Evolutionary conservation across 1,140 invertebrate species (phyloP).

Genomic region (Gerris buenoi): DNA sequence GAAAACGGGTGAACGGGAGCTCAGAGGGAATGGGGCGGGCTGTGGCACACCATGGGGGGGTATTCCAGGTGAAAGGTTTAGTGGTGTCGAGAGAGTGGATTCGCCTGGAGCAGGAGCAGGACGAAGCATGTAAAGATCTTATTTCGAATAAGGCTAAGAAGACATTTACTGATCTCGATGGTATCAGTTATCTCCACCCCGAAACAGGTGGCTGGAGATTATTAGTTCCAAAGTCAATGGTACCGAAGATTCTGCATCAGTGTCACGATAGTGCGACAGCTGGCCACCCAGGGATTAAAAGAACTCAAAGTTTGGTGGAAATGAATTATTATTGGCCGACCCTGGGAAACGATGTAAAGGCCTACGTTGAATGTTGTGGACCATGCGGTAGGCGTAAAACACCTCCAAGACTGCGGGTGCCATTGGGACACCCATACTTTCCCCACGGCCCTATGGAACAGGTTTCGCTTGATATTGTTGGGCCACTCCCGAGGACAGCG

Average conservation of each 20-base stretch:
- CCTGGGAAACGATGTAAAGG: not conserved
- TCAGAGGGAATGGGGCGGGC: no score
- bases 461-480: constrained; percentile 13
- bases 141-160: not conserved
- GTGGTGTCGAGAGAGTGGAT: not conserved
- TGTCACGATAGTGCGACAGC: not conserved
- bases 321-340: not conserved
- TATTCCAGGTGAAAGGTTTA: no score
- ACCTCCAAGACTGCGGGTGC: not conserved
- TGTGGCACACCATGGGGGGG: no score
- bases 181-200: not conserved
- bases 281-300: not conserved
- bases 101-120: not conserved
- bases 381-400: not conserved
- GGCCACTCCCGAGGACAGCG: constrained; percentile 18
- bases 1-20: no score
- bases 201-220: not conserved
- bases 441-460: not conserved
- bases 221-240: not conserved
- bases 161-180: not conserved
- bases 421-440: not conserved
- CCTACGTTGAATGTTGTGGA: not conserved
- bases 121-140: not conserved
- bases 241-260: not conserved
- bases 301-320: not conserved